Conservation (phyloP, 2,113 vertebrate species). For the Sceloporus undulatus region DNA sequence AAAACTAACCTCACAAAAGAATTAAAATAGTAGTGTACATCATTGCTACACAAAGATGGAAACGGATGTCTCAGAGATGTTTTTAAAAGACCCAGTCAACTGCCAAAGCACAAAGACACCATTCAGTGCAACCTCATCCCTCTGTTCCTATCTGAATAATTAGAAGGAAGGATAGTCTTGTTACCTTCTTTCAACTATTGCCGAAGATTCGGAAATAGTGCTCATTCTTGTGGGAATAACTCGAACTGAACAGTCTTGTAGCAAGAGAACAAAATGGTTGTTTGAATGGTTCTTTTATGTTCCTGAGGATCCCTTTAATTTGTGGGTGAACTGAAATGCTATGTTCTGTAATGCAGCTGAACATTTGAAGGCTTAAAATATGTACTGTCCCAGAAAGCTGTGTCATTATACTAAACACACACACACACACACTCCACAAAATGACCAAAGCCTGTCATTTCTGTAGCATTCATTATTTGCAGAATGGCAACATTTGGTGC, state of each 20-base stretch:
- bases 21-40: conserved; percentile 60
- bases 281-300: conserved; percentile 30
- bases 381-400: conserved; percentile 18
- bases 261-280: conserved; percentile 43
- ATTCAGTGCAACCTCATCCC: conserved; percentile 50
- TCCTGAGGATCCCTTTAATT: conserved; percentile 3
- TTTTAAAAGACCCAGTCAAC: conserved; percentile 70
- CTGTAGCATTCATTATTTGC: conserved; percentile 28
- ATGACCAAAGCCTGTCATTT: conserved; percentile 38
- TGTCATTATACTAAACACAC: conserved; percentile 38
- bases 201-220: conserved; percentile 52
- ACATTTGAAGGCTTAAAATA: conserved; percentile 42
- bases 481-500: background rate
- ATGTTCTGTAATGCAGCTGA: conserved; percentile 30
- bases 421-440: background rate
- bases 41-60: conserved; percentile 64
- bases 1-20: conserved; percentile 53
- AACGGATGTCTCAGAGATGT: conserved; percentile 53
- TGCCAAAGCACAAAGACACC: conserved; percentile 69
- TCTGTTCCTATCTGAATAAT: conserved; percentile 72
- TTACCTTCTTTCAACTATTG: conserved; percentile 72
- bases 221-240: conserved; percentile 45
- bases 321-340: conserved; percentile 48
- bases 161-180: conserved; percentile 64
- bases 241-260: conserved; percentile 56